Conservation (phyloP, 2,888 invertebrate genomes). For the Dorcus parallelipipedus region DNA sequence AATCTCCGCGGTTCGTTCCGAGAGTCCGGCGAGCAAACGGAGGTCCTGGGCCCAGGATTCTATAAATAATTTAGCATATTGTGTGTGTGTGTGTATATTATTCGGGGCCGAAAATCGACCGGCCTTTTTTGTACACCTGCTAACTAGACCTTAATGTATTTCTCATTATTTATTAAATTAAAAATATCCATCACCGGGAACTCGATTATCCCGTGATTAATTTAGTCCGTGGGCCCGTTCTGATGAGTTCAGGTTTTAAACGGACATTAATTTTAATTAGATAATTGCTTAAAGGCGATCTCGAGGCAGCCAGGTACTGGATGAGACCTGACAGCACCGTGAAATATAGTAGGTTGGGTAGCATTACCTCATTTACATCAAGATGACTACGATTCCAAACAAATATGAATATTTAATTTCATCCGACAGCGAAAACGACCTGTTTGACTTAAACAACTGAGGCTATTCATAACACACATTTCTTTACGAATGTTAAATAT, state of each 20-base stretch:
- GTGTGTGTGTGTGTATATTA: background rate
- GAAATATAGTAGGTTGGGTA: constrained; percentile 36
- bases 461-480: too few species aligned
- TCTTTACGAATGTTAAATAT: too few species aligned
- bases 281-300: constrained; percentile 49
- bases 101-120: constrained; percentile 25
- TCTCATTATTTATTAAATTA: constrained; percentile 51
- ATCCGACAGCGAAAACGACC: constrained; percentile 5
- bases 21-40: background rate
- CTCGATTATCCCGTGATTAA: constrained; percentile 49
- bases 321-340: constrained; percentile 34
- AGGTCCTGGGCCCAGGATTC: background rate
- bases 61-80: constrained; percentile 5
- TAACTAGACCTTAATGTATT: constrained; percentile 46
- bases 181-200: constrained; percentile 47
- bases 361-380: constrained; percentile 34
- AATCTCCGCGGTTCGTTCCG: background rate
- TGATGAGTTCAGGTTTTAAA: constrained; percentile 49
- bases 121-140: constrained; percentile 47
- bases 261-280: constrained; percentile 50
- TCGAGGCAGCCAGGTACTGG: constrained; percentile 38
- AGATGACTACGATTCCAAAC: constrained; percentile 17
- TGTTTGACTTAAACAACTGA: too few species aligned
- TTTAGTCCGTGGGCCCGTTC: constrained; percentile 42
- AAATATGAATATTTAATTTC: constrained; percentile 22